phyloP scores from a whole-genome alignment of 23 tunicate species.

The Ascidia mentula region DNA sequence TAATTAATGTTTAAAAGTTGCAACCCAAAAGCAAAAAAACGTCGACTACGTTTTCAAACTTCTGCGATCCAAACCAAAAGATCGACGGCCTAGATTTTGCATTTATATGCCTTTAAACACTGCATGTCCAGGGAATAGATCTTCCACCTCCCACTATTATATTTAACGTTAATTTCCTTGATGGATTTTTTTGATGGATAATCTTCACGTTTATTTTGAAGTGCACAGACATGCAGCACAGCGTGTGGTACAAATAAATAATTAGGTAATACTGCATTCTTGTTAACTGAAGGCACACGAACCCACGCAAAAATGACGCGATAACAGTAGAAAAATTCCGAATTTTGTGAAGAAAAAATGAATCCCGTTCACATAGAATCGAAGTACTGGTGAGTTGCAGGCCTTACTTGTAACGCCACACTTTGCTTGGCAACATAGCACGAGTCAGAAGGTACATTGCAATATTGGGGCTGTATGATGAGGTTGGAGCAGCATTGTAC shows the following conservation, averaged over 20 bases:
- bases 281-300: neutral
- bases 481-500: neutral
- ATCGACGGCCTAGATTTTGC: too few species aligned
- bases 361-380: neutral
- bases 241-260: constrained; percentile 1
- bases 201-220: constrained; percentile 1
- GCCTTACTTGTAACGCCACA: too few species aligned
- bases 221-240: constrained; percentile 3
- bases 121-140: too few species aligned
- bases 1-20: too few species aligned
- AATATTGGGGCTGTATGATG: neutral
- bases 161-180: too few species aligned
- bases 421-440: neutral
- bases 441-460: neutral
- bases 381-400: neutral
- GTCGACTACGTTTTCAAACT: too few species aligned
- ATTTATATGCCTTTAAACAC: too few species aligned
- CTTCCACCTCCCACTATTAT: too few species aligned
- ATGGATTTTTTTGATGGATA: too few species aligned
- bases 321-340: neutral
- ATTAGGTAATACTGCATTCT: constrained; percentile 7
- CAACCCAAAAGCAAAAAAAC: too few species aligned
- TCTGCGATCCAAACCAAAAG: too few species aligned
- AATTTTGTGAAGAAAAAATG: neutral
- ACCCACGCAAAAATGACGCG: neutral